These are phyloP conservation scores for Carlito syrichta DNA, from an alignment of 2,113 vertebrate species.

Conservation along the genomic window DNA sequence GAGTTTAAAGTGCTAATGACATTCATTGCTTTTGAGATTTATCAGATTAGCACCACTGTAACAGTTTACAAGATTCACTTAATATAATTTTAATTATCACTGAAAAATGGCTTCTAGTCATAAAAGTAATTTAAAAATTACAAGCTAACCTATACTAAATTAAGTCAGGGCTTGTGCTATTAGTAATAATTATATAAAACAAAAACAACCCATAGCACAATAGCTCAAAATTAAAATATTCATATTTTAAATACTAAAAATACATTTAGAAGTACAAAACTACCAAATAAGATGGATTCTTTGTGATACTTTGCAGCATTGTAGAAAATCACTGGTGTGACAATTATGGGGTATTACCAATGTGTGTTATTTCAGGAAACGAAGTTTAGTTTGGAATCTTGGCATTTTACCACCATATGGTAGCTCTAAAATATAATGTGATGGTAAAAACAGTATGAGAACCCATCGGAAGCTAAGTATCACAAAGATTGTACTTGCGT, in stretches of 20 bases:
- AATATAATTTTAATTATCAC: conserved; percentile 74
- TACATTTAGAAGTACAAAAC: conserved; percentile 42
- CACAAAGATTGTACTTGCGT: neutral
- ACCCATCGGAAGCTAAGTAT: neutral
- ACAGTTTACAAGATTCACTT: conserved; percentile 67
- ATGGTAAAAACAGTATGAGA: neutral
- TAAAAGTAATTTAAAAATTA: conserved; percentile 67
- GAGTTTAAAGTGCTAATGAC: conserved; percentile 69
- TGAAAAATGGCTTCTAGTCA: conserved; percentile 67
- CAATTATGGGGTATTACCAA: conserved; percentile 38
- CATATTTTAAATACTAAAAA: conserved; percentile 49
- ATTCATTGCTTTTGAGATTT: conserved; percentile 68
- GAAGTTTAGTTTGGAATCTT: conserved; percentile 28
- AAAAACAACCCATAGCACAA: conserved; percentile 33
- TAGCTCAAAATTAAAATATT: conserved; percentile 51
- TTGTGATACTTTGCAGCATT: neutral
- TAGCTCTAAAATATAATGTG: neutral
- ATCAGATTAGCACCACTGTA: conserved; percentile 60
- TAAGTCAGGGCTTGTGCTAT: conserved; percentile 51
- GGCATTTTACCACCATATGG: neutral
- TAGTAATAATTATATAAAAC: conserved; percentile 60
- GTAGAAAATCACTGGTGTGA: conserved; percentile 32
- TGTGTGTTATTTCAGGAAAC: neutral
- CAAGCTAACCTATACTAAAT: conserved; percentile 43
- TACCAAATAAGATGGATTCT: conserved; percentile 41